Conservation (phyloP, 2,888 invertebrate genomes). For the Cyclophora albipunctata region DNA sequence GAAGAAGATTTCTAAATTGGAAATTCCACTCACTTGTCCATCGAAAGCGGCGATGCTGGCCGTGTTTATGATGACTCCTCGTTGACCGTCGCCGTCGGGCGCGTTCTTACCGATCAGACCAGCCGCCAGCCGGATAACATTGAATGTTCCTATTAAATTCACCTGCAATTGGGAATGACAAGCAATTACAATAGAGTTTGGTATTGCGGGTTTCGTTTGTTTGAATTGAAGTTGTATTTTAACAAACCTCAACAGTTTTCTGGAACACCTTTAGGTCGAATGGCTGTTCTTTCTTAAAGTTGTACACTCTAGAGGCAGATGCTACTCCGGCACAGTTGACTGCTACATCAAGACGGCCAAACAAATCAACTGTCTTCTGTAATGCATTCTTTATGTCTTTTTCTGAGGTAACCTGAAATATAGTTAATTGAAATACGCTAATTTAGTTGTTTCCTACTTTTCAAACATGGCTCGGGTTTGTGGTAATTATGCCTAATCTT, state of each 20-base stretch:
- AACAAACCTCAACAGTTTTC: constrained; percentile 79
- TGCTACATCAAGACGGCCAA: constrained; percentile 88
- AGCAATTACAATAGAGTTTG: no score
- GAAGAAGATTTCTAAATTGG: no score
- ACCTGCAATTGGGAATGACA: constrained; percentile 67
- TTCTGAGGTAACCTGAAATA: constrained; percentile 84
- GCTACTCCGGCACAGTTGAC: constrained; percentile 98
- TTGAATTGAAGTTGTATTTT: neutral
- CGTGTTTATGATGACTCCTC: constrained; percentile 96
- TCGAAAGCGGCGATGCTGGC: constrained; percentile 97
- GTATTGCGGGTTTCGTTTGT: no score
- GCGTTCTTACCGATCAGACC: constrained; percentile 90
- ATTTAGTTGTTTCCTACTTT: no score
- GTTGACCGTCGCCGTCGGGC: constrained; percentile 87
- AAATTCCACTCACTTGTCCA: constrained; percentile 71
- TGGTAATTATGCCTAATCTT: no score
- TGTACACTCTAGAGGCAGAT: constrained; percentile 90
- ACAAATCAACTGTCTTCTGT: constrained; percentile 83
- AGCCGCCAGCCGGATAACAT: constrained; percentile 89
- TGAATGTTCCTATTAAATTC: constrained; percentile 95
- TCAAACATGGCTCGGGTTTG: no score
- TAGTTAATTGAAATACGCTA: neutral
- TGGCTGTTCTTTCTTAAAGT: constrained; percentile 88
- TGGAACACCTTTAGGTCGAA: constrained; percentile 87
- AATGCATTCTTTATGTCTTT: constrained; percentile 85